These are phyloP conservation scores for Teleogryllus occipitalis DNA, from an alignment of 1,140 invertebrate species.

Conservation along the genomic window DNA sequence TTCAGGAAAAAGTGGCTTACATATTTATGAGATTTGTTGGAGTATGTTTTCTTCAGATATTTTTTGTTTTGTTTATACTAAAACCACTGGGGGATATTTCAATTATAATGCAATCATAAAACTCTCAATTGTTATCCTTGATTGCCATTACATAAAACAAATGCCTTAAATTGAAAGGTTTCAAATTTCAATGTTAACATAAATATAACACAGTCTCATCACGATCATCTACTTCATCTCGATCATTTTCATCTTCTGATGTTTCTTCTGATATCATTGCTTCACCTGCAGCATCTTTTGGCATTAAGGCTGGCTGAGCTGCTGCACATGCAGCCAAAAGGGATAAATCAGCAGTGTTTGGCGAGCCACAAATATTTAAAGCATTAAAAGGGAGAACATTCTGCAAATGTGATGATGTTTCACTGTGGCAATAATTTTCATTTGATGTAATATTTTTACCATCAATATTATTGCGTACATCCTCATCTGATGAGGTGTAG, in stretches of 20 bases:
- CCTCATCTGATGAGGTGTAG: neutral
- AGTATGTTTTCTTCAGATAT: too few relatives aligned
- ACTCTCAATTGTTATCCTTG: too few relatives aligned
- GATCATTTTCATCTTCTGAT: slow-evolving; percentile 28
- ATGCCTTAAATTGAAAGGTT: too few relatives aligned
- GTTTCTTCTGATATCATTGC: slow-evolving; percentile 43
- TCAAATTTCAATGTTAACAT: too few relatives aligned
- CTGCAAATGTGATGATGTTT: neutral
- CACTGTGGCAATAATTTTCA: neutral
- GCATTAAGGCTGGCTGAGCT: slow-evolving; percentile 26
- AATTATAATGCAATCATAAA: too few relatives aligned
- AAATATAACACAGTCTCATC: neutral
- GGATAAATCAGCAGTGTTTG: slow-evolving; percentile 21
- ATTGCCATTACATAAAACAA: too few relatives aligned
- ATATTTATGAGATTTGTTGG: too few relatives aligned
- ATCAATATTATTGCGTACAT: neutral
- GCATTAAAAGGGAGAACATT: neutral
- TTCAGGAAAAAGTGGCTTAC: too few relatives aligned
- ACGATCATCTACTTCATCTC: neutral
- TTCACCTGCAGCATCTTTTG: slow-evolving; percentile 41
- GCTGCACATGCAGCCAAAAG: slow-evolving; percentile 20
- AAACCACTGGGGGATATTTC: too few relatives aligned
- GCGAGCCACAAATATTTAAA: neutral
- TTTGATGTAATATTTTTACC: neutral
- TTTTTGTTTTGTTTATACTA: too few relatives aligned